Percentiles rank a stretch among this genome's conserved stretches.
Conservation (phyloP, 2,797 vertebrate genomes). For the Erpetoichthys calabaricus region DNA sequence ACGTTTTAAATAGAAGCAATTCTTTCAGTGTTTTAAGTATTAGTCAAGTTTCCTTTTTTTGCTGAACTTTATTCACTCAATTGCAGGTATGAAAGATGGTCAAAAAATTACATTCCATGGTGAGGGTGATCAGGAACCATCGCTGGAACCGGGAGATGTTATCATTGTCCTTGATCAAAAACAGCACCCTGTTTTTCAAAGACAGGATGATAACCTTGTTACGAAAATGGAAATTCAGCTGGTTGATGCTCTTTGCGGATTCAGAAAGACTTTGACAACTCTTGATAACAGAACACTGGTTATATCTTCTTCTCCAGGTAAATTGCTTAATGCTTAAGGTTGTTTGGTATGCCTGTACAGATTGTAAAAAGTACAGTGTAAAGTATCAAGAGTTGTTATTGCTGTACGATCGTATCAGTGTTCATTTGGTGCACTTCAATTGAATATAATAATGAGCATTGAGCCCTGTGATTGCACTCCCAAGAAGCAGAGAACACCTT, state of each 20-base stretch:
- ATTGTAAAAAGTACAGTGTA: neutral
- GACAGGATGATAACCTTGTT: slow-evolving; percentile 63
- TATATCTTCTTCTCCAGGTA: slow-evolving; percentile 67
- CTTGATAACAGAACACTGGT: slow-evolving; percentile 71
- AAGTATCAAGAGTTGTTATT: neutral
- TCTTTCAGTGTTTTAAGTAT: neutral
- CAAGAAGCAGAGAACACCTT: no score
- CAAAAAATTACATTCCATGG: slow-evolving; percentile 86
- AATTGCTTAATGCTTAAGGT: neutral
- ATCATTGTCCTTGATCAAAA: slow-evolving; percentile 85
- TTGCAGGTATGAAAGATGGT: slow-evolving; percentile 85
- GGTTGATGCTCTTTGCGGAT: slow-evolving; percentile 82
- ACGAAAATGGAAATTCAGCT: slow-evolving; percentile 82
- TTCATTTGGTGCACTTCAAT: no score
- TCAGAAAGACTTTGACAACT: slow-evolving; percentile 68
- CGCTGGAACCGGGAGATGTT: slow-evolving; percentile 83
- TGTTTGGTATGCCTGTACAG: neutral
- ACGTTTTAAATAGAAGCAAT: neutral
- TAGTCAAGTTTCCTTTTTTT: neutral
- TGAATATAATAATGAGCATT: no score
- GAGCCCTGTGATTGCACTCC: no score
- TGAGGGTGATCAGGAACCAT: slow-evolving; percentile 93
- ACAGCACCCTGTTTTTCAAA: slow-evolving; percentile 71
- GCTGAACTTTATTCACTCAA: neutral
- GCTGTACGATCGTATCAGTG: no score